phyloP scores from a whole-genome alignment of 2,113 vertebrate genomes.

The Calyptommatus sinebrachiatus region DNA sequence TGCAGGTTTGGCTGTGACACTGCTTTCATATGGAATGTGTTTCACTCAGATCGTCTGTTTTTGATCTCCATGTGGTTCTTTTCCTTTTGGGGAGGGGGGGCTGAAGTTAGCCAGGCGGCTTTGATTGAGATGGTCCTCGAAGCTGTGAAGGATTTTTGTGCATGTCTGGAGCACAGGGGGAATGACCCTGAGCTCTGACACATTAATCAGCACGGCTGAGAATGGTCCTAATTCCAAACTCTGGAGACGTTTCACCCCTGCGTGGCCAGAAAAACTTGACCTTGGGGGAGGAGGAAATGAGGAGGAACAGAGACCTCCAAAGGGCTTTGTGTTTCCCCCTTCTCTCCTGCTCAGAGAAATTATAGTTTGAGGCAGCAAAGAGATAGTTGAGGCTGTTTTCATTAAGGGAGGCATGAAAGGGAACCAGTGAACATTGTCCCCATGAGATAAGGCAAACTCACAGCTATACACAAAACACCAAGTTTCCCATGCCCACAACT shows the following conservation, averaged over 20 bases:
- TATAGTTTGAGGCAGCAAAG: neutral
- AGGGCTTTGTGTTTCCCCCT: neutral
- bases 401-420: conserved; percentile 26
- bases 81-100: too few species aligned
- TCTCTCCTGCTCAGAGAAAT: neutral
- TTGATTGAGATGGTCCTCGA: accelerated
- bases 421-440: conserved; percentile 15
- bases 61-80: neutral
- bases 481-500: conserved; percentile 29
- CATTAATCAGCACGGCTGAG: neutral
- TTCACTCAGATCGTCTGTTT: neutral
- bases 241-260: neutral
- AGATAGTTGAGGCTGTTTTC: conserved; percentile 13
- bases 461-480: conserved; percentile 53
- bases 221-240: neutral
- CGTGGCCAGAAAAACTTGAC: neutral
- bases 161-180: neutral
- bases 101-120: neutral
- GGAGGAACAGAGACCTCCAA: accelerated
- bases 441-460: conserved; percentile 19
- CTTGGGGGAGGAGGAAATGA: neutral
- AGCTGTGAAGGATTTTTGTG: neutral
- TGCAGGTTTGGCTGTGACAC: accelerated
- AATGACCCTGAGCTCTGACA: neutral
- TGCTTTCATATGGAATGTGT: accelerated